A percentile compares a stretch with the other conserved stretches of the same genome.
Evolutionary conservation across 1,140 invertebrate species (phyloP).

Genomic region (Drosophila funebris): DNA sequence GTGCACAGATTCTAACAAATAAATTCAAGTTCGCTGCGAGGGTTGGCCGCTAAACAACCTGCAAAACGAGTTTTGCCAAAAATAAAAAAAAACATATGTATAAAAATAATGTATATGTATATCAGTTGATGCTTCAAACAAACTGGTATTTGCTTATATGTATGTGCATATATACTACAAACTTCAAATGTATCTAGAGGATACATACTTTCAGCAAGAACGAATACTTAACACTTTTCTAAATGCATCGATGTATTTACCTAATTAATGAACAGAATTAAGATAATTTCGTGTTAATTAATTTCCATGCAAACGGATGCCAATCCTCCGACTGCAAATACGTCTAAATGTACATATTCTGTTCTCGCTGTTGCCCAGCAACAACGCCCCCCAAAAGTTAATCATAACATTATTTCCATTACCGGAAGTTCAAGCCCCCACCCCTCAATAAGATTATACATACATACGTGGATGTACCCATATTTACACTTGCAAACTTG

Average conservation of each 20-base stretch:
- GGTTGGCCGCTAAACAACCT: conserved; percentile 32
- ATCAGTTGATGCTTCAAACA: neutral
- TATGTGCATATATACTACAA: neutral
- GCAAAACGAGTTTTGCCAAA: conserved; percentile 67
- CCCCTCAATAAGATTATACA: neutral
- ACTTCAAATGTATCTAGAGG: conserved; percentile 13
- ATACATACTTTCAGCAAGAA: neutral
- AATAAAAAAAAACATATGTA: conserved; percentile 13
- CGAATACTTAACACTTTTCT: neutral
- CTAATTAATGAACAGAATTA: neutral
- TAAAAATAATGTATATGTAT: neutral
- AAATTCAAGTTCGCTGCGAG: neutral
- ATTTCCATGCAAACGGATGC: neutral
- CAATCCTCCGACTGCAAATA: neutral
- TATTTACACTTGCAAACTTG: conserved; percentile 40
- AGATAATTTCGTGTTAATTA: neutral
- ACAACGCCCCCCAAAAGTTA: conserved; percentile 7
- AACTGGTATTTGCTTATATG: conserved; percentile 10
- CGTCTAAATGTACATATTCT: neutral
- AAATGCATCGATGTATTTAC: too few species aligned
- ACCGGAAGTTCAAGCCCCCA: conserved; percentile 46
- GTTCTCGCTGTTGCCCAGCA: neutral
- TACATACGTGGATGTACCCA: too few species aligned
- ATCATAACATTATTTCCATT: conserved; percentile 50
- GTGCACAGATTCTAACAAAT: conserved; percentile 16